Evolutionary conservation across 92 coral and sea anemone species (phyloP).

Genomic region (Heliopora coerulea): DNA sequence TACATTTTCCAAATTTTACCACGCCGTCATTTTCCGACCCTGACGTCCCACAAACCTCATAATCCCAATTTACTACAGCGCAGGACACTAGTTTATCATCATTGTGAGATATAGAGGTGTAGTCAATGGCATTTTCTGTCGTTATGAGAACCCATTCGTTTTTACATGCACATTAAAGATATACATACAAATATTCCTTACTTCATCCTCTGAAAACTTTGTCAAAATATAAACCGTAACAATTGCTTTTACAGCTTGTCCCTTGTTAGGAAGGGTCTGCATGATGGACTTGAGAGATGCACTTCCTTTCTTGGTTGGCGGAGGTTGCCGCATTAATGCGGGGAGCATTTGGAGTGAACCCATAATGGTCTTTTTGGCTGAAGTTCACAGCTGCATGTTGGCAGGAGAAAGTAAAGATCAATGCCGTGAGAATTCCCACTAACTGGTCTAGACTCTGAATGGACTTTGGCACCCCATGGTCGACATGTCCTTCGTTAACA

Average conservation of each 20-base stretch:
- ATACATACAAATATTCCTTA: background rate
- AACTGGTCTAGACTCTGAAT: conserved; percentile 51
- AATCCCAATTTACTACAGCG: too few relatives aligned
- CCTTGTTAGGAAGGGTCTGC: conserved; percentile 61
- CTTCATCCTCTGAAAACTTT: conserved; percentile 71
- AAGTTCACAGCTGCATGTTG: conserved; percentile 87
- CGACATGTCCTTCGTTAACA: conserved; percentile 55
- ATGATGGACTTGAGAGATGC: conserved; percentile 53
- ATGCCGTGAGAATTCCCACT: conserved; percentile 53
- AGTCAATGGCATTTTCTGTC: too few relatives aligned
- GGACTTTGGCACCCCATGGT: conserved; percentile 66
- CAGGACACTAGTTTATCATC: too few relatives aligned
- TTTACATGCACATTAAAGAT: too few relatives aligned
- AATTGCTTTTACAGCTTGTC: conserved; percentile 63
- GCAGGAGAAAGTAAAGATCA: conserved; percentile 73
- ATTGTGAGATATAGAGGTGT: too few relatives aligned
- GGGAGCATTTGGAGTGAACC: conserved; percentile 79
- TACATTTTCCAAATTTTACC: too few relatives aligned
- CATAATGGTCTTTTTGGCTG: conserved; percentile 63
- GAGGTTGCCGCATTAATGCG: conserved; percentile 70
- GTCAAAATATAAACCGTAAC: conserved; percentile 69
- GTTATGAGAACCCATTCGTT: too few relatives aligned
- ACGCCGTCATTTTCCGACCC: too few relatives aligned
- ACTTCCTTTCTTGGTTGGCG: conserved; percentile 66
- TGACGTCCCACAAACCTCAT: too few relatives aligned